A percentile compares a stretch with the other conserved stretches of the same genome.
These are phyloP conservation scores for Patiria pectinifera DNA, from an alignment of 53 echinoderm and acorn worm species.

Conservation along the genomic window DNA sequence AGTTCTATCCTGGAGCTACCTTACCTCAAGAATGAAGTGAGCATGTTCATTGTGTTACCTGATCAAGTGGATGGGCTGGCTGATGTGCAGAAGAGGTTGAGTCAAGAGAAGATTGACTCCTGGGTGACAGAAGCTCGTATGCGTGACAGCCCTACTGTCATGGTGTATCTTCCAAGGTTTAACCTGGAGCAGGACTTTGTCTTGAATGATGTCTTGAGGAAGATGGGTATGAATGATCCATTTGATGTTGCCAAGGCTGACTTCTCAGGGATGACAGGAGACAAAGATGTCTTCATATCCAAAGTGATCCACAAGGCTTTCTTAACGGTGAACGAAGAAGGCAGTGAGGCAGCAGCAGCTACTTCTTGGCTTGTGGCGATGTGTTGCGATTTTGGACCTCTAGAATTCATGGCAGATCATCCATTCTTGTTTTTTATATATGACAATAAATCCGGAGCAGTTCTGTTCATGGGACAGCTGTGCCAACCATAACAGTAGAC, in stretches of 20 bases:
- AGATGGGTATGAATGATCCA: constrained; percentile 67
- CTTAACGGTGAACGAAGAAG: constrained; percentile 74
- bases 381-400: neutral
- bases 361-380: constrained; percentile 58
- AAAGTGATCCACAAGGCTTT: constrained; percentile 70
- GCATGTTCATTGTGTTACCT: constrained; percentile 69
- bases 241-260: constrained; percentile 63
- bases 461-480: constrained; percentile 73
- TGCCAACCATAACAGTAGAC: constrained; percentile 8
- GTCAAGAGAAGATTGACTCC: neutral
- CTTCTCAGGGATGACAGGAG: constrained; percentile 62
- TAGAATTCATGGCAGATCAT: constrained; percentile 70
- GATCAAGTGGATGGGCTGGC: constrained; percentile 64
- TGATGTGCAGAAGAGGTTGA: constrained; percentile 47
- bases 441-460: constrained; percentile 56
- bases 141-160: neutral
- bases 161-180: constrained; percentile 43
- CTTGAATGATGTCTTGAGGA: constrained; percentile 57
- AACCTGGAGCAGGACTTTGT: constrained; percentile 47
- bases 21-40: constrained; percentile 63
- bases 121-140: constrained; percentile 32
- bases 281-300: constrained; percentile 61
- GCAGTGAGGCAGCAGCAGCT: constrained; percentile 76
- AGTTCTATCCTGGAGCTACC: constrained; percentile 44
- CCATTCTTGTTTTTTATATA: constrained; percentile 76